A percentile compares a stretch with the other conserved stretches of the same genome.
Evolutionary conservation across 2,888 invertebrate genomes (phyloP).

Genomic region (Protonemura montana): DNA sequence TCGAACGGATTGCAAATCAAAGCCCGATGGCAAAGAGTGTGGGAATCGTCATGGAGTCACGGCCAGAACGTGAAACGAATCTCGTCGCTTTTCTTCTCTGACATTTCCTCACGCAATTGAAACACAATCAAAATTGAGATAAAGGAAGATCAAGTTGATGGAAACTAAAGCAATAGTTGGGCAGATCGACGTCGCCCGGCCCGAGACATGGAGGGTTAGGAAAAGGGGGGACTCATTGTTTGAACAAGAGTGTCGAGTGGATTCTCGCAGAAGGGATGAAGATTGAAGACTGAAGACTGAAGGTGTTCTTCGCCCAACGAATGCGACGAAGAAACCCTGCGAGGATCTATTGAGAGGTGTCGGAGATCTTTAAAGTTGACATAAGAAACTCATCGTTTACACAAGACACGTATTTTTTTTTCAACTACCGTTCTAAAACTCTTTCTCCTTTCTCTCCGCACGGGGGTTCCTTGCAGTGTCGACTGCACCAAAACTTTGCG

Average conservation of each 20-base stretch:
- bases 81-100: not conserved
- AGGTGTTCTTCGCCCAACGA: not conserved
- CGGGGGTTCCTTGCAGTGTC: not conserved
- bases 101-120: slow-evolving; percentile 28
- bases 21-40: not conserved
- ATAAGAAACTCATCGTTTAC: slow-evolving; percentile 39
- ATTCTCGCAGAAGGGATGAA: slow-evolving; percentile 22
- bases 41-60: not conserved
- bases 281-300: slow-evolving; percentile 15
- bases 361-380: slow-evolving; percentile 40
- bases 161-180: slow-evolving; percentile 36
- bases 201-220: not conserved
- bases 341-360: slow-evolving; percentile 21
- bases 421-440: slow-evolving; percentile 30
- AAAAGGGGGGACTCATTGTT: slow-evolving; percentile 32
- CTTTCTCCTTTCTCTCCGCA: not conserved
- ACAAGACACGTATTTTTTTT: slow-evolving; percentile 35
- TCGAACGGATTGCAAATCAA: not conserved
- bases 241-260: slow-evolving; percentile 39
- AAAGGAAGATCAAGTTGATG: slow-evolving; percentile 18
- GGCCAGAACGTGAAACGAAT: not conserved
- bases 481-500: not conserved
- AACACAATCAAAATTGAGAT: slow-evolving; percentile 38
- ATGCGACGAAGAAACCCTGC: not conserved
- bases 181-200: slow-evolving; percentile 23